phyloP scores from a whole-genome alignment of 2,113 vertebrate genomes.

The Alouatta palliata region DNA sequence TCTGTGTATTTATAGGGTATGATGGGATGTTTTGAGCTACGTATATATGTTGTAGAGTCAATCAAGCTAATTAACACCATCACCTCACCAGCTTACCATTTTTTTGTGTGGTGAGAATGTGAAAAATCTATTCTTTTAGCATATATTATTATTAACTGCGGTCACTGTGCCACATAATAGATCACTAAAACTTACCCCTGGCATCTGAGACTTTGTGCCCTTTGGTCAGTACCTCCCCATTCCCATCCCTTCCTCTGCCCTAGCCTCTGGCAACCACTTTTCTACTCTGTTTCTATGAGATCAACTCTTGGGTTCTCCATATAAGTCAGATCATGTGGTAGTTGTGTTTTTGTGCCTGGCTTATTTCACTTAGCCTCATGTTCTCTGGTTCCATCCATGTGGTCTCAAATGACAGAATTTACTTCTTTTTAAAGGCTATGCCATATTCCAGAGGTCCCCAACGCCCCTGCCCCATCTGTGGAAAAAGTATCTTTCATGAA shows the following conservation, averaged over 20 bases:
- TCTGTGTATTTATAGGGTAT: neutral
- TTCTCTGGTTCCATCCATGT: neutral
- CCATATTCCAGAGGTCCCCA: no score
- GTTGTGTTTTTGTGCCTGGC: neutral
- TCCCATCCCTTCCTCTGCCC: neutral
- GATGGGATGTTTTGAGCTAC: neutral
- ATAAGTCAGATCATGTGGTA: neutral
- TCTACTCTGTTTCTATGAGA: neutral
- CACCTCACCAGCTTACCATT: neutral
- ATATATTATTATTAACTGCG: neutral
- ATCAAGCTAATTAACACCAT: neutral
- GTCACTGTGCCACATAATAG: neutral
- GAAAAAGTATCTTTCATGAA: no score
- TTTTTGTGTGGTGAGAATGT: neutral
- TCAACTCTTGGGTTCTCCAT: neutral
- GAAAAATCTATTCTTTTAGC: neutral
- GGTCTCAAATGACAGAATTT: neutral
- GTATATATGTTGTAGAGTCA: neutral
- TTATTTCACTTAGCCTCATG: neutral
- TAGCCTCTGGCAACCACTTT: neutral
- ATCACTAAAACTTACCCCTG: neutral
- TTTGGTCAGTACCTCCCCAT: neutral
- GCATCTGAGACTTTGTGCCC: neutral
- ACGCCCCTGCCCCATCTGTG: no score
- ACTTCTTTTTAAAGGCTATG: neutral